Evolutionary conservation across 2,113 vertebrate species (phyloP).

Genomic region (Cebidichthys violaceus): DNA sequence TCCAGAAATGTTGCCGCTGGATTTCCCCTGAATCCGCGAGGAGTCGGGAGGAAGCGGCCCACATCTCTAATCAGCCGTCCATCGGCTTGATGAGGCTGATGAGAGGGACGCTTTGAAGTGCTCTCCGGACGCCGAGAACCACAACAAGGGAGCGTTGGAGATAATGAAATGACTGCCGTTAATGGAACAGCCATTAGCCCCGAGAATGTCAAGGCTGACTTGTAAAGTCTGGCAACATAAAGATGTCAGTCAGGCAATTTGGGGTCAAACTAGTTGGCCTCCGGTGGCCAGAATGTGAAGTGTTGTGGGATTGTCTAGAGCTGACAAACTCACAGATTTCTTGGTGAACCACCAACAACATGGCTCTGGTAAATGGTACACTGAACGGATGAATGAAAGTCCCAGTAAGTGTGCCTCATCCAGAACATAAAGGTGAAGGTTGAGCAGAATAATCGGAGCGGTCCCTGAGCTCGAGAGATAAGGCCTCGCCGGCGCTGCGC

Average conservation of each 20-base stretch:
- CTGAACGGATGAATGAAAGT: background rate
- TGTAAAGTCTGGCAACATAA: slow-evolving; percentile 55
- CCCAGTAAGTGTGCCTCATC: slow-evolving; percentile 5
- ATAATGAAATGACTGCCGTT: slow-evolving; percentile 71
- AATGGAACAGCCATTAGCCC: slow-evolving; percentile 59
- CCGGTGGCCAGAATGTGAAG: background rate
- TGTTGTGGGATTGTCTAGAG: background rate
- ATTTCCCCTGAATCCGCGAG: slow-evolving; percentile 28
- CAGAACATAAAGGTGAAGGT: slow-evolving; percentile 35
- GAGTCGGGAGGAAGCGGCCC: slow-evolving; percentile 23
- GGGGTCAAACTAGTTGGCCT: slow-evolving; percentile 44
- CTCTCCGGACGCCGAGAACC: slow-evolving; percentile 51
- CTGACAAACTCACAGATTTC: background rate
- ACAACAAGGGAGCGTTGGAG: slow-evolving; percentile 53
- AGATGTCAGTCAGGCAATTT: slow-evolving; percentile 37
- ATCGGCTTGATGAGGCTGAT: slow-evolving; percentile 53
- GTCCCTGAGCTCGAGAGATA: slow-evolving; percentile 43
- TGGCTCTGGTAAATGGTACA: background rate
- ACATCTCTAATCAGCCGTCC: slow-evolving; percentile 57
- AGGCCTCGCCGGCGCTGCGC: slow-evolving; percentile 8
- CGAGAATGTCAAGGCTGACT: slow-evolving; percentile 57
- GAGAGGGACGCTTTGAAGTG: slow-evolving; percentile 64
- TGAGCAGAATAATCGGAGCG: slow-evolving; percentile 40
- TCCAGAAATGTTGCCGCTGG: slow-evolving; percentile 10
- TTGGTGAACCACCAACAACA: background rate